A percentile compares a stretch with the other conserved stretches of the same genome.
phyloP scores from a whole-genome alignment of 2,888 invertebrate genomes.

The Dolichomitus sp. region DNA sequence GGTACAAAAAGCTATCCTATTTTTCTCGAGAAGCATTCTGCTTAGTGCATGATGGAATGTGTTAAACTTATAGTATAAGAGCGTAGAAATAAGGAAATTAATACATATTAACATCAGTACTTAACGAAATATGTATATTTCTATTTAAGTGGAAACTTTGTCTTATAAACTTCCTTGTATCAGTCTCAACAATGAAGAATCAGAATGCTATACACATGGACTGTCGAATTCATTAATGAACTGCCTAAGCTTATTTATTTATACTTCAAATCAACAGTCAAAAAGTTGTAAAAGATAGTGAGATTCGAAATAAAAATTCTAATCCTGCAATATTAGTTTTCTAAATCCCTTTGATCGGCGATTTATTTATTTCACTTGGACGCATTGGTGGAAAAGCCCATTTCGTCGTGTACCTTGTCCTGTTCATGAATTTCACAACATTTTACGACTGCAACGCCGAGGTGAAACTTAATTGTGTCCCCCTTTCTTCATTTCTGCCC shows the following conservation, averaged over 20 bases:
- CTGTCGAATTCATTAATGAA: background rate
- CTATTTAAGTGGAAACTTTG: too few relatives aligned
- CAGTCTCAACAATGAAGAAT: too few relatives aligned
- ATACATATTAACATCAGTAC: too few relatives aligned
- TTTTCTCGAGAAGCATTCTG: too few relatives aligned
- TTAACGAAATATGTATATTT: too few relatives aligned
- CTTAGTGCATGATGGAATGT: too few relatives aligned
- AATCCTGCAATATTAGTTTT: background rate
- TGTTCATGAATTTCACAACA: constrained; percentile 19
- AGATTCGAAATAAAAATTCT: background rate
- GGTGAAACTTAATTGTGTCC: constrained; percentile 16
- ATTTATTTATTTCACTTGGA: background rate
- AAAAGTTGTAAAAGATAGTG: background rate
- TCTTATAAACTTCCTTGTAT: too few relatives aligned
- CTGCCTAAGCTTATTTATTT: background rate
- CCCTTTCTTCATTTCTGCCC: constrained; percentile 6
- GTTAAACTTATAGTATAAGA: too few relatives aligned
- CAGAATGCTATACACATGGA: too few relatives aligned
- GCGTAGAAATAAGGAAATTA: too few relatives aligned
- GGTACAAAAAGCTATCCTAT: too few relatives aligned
- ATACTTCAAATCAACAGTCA: background rate
- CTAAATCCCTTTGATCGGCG: background rate
- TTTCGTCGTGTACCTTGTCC: background rate
- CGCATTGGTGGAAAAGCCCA: background rate
- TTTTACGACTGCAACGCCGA: constrained; percentile 25